Conservation (phyloP, 2,113 vertebrate species). For the Perca schrenkii region DNA sequence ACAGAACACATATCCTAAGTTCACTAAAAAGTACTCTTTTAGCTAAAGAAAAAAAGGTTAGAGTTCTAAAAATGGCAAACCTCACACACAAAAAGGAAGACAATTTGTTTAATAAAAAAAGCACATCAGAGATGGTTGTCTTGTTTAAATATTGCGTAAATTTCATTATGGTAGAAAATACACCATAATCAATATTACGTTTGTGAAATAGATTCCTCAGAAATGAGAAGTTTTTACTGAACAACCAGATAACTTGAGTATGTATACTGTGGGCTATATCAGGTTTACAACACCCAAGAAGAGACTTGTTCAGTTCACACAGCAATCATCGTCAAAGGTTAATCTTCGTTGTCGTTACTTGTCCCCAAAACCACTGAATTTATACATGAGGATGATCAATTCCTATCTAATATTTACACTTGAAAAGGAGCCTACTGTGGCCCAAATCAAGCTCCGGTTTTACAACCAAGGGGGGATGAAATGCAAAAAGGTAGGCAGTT, state of each 20-base stretch:
- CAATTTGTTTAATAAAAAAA: conserved; percentile 42
- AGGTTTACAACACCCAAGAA: conserved; percentile 39
- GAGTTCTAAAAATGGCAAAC: conserved; percentile 35
- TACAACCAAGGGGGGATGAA: conserved; percentile 36
- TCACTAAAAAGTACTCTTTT: conserved; percentile 17
- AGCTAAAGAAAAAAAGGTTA: background rate
- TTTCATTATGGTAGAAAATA: conserved; percentile 23
- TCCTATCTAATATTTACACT: conserved; percentile 68
- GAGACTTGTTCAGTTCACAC: conserved; percentile 52
- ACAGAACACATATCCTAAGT: conserved; percentile 12
- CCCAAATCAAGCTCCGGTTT: conserved; percentile 26
- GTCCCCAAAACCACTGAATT: conserved; percentile 43
- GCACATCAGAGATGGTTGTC: conserved; percentile 14
- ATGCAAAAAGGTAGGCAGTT: conserved; percentile 52
- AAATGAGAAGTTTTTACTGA: conserved; percentile 20
- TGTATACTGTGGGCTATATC: conserved; percentile 15
- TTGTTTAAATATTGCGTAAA: conserved; percentile 29
- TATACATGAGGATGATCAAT: conserved; percentile 47
- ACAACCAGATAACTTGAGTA: conserved; percentile 17
- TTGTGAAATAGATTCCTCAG: conserved; percentile 14
- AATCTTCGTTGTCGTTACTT: conserved; percentile 15
- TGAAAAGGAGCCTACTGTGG: conserved; percentile 40
- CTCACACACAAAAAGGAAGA: conserved; percentile 64
- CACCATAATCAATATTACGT: conserved; percentile 9
- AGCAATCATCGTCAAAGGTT: conserved; percentile 41